Conservation (phyloP, 2,888 invertebrate species). For the Melieria omissa region DNA sequence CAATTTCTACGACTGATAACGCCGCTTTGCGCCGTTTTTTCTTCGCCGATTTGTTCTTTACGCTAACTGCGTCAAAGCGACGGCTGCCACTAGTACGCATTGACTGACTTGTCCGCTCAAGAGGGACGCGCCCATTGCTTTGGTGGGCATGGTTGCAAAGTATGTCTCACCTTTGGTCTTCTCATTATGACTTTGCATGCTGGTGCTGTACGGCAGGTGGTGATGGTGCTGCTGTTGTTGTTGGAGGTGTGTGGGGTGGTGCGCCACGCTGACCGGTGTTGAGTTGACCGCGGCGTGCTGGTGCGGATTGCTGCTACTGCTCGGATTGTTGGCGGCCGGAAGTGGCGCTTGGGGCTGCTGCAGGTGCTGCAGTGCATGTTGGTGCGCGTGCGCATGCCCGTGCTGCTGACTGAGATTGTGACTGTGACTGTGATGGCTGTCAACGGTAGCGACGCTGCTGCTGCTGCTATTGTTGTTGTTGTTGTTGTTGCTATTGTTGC, state of each 20-base stretch:
- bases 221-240: slow-evolving; percentile 9
- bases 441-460: no score
- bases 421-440: not conserved
- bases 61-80: not conserved
- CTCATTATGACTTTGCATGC: slow-evolving; percentile 8
- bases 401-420: not conserved
- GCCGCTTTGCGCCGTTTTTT: no score
- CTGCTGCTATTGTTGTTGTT: no score
- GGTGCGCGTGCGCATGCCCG: not conserved
- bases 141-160: not conserved
- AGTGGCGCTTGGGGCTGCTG: slow-evolving; percentile 4
- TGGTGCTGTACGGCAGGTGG: not conserved
- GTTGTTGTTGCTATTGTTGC: no score
- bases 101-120: not conserved
- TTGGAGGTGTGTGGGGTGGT: slow-evolving; percentile 7
- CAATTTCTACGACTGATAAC: no score
- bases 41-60: not conserved
- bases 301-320: not conserved
- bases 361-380: slow-evolving; percentile 1
- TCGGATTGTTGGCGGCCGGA: not conserved
- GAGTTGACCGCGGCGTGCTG: not conserved
- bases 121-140: not conserved
- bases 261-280: not conserved
- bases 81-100: not conserved
- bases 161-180: slow-evolving; percentile 5